Percentiles rank a stretch among this genome's conserved stretches.
Conservation (phyloP, 2,113 vertebrate species). For the Bos indicus region DNA sequence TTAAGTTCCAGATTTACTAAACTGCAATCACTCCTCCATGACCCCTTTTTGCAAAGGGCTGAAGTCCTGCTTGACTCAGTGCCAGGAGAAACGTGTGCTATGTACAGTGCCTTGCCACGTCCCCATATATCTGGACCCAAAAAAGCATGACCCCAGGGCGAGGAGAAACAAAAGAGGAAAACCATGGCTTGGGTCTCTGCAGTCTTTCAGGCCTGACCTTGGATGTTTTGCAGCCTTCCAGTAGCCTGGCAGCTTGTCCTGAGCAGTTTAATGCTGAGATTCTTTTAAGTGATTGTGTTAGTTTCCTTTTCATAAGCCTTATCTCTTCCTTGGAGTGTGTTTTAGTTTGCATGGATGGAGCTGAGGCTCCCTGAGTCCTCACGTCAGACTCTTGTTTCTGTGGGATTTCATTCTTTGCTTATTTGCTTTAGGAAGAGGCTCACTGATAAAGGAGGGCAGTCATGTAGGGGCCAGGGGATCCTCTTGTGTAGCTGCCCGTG, state of each 20-base stretch:
- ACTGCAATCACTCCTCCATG: not conserved
- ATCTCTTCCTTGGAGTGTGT: slow-evolving; percentile 72
- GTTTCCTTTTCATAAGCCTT: slow-evolving; percentile 65
- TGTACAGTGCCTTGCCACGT: not conserved
- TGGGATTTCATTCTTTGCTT: slow-evolving; percentile 70
- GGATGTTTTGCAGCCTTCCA: not conserved
- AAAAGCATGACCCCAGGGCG: slow-evolving; percentile 10
- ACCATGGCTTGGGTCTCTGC: not conserved
- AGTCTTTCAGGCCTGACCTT: not conserved
- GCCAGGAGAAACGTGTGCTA: not conserved
- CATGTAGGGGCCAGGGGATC: not conserved
- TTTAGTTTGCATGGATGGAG: slow-evolving; percentile 57
- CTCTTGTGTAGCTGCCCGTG: not conserved
- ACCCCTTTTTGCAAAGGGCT: not conserved
- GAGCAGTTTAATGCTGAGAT: slow-evolving; percentile 35
- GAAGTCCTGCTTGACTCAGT: not conserved
- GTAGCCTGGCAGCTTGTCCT: not conserved
- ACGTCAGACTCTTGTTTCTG: slow-evolving; percentile 46
- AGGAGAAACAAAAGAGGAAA: slow-evolving; percentile 48
- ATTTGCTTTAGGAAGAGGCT: slow-evolving; percentile 61
- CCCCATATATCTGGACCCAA: not conserved
- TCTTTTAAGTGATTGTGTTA: slow-evolving; percentile 66
- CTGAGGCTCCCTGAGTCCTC: slow-evolving; percentile 40
- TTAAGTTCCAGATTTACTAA: not conserved
- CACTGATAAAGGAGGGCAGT: slow-evolving; percentile 40